These are phyloP conservation scores for Mugil cephalus DNA, from an alignment of 2,113 vertebrate genomes.

Conservation along the genomic window DNA sequence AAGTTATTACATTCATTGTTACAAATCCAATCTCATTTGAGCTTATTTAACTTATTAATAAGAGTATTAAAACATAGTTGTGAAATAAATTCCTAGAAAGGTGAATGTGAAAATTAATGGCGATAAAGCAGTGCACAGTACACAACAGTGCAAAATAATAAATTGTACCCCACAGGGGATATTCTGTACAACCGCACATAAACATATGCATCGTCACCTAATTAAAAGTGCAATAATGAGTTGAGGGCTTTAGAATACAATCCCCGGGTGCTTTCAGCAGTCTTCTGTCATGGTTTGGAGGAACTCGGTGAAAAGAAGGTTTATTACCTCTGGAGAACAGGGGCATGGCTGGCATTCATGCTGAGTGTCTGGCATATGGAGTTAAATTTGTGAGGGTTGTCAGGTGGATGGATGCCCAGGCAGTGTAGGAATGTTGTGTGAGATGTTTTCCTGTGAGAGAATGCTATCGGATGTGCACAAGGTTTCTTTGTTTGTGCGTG, in stretches of 20 bases:
- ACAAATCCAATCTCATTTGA: too few relatives aligned
- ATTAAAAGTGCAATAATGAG: conserved; percentile 49
- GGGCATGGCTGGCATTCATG: conserved; percentile 65
- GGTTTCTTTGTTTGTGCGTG: conserved; percentile 10
- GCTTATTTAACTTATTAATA: too few relatives aligned
- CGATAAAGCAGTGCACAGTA: too few relatives aligned
- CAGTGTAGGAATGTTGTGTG: conserved; percentile 6
- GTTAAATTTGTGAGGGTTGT: conserved; percentile 36
- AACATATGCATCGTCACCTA: conserved; percentile 18
- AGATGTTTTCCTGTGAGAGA: conserved; percentile 19
- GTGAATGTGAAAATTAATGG: too few relatives aligned
- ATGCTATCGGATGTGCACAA: conserved; percentile 24
- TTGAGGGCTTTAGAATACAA: conserved; percentile 65
- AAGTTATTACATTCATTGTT: too few relatives aligned
- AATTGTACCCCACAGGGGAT: conserved; percentile 23
- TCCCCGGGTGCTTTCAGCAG: conserved; percentile 49
- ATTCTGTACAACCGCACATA: conserved; percentile 18
- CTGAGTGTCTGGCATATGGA: conserved; percentile 52
- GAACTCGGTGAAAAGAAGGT: conserved; percentile 66
- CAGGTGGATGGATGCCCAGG: conserved; percentile 58
- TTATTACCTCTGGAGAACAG: conserved; percentile 82
- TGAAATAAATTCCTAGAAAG: too few relatives aligned
- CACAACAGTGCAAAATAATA: too few relatives aligned
- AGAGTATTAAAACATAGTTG: too few relatives aligned
- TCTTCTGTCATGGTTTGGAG: conserved; percentile 66